These are phyloP conservation scores for Entelurus aequoreus DNA, from an alignment of 2,113 vertebrate genomes.

Conservation along the genomic window DNA sequence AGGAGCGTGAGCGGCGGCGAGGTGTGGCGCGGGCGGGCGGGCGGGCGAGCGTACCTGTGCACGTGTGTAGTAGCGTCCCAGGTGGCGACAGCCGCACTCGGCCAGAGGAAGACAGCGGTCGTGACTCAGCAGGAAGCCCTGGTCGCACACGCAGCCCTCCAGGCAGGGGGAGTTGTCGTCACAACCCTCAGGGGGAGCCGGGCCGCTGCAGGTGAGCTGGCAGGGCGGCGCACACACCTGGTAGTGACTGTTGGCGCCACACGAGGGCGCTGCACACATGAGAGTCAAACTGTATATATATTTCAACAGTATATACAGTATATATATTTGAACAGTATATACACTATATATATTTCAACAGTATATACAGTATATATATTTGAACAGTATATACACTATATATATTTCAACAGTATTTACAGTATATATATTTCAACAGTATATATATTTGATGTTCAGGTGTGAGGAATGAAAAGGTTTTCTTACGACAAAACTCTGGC, in stretches of 20 bases:
- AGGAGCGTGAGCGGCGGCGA: background rate
- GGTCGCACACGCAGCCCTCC: conserved; percentile 31
- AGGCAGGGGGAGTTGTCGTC: background rate
- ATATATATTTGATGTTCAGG: conserved; percentile 2
- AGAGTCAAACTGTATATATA: too few relatives aligned
- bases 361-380: too few relatives aligned
- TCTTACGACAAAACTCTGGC: conserved; percentile 18
- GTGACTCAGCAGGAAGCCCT: conserved; percentile 19
- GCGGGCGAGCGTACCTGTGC: conserved; percentile 20
- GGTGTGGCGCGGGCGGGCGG: too few relatives aligned
- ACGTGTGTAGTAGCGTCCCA: conserved; percentile 17
- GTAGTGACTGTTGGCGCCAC: conserved; percentile 26
- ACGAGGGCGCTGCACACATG: conserved; percentile 2
- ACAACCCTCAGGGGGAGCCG: background rate
- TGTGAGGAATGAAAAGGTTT: too few relatives aligned
- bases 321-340: background rate
- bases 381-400: too few relatives aligned
- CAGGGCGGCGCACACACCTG: conserved; percentile 17
- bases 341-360: background rate
- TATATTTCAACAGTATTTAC: too few relatives aligned
- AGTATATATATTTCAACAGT: too few relatives aligned
- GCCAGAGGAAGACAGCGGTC: conserved; percentile 26
- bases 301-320: too few relatives aligned
- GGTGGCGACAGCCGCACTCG: conserved; percentile 27
- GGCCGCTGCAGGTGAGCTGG: conserved; percentile 22